phyloP scores from a whole-genome alignment of 2,888 invertebrate genomes.

The Lasioglossum vierecki region DNA sequence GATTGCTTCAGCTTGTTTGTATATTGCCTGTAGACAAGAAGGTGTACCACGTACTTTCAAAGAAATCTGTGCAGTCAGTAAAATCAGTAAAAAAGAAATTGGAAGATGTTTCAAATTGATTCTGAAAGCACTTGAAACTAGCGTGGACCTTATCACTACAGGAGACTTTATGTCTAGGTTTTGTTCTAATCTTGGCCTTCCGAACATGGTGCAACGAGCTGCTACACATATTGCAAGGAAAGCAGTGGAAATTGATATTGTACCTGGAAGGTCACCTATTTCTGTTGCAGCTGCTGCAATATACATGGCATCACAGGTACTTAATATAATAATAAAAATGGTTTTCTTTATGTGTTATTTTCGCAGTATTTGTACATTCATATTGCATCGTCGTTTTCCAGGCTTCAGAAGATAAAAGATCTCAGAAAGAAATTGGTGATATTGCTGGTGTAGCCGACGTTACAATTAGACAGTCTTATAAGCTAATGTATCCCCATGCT shows the following conservation, averaged over 20 bases:
- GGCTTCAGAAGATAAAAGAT: slow-evolving; percentile 86
- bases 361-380: neutral
- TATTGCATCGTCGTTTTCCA: slow-evolving; percentile 79
- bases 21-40: slow-evolving; percentile 99
- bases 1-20: slow-evolving; percentile 98
- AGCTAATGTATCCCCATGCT: slow-evolving; percentile 98
- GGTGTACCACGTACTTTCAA: slow-evolving; percentile 99
- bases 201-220: slow-evolving; percentile 95
- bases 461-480: slow-evolving; percentile 96
- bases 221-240: slow-evolving; percentile 98
- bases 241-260: slow-evolving; percentile 98
- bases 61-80: slow-evolving; percentile 99
- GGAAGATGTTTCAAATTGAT: slow-evolving; percentile 99
- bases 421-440: slow-evolving; percentile 94
- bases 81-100: slow-evolving; percentile 99
- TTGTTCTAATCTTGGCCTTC: slow-evolving; percentile 96
- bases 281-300: slow-evolving; percentile 99
- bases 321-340: neutral
- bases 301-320: slow-evolving; percentile 98
- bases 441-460: slow-evolving; percentile 96
- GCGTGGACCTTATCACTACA: slow-evolving; percentile 98
- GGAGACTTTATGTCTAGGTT: slow-evolving; percentile 99
- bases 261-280: slow-evolving; percentile 98
- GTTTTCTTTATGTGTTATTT: neutral
- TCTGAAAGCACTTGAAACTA: slow-evolving; percentile 97